phyloP scores from a whole-genome alignment of 2,113 vertebrate genomes.

The Felis chaus region DNA sequence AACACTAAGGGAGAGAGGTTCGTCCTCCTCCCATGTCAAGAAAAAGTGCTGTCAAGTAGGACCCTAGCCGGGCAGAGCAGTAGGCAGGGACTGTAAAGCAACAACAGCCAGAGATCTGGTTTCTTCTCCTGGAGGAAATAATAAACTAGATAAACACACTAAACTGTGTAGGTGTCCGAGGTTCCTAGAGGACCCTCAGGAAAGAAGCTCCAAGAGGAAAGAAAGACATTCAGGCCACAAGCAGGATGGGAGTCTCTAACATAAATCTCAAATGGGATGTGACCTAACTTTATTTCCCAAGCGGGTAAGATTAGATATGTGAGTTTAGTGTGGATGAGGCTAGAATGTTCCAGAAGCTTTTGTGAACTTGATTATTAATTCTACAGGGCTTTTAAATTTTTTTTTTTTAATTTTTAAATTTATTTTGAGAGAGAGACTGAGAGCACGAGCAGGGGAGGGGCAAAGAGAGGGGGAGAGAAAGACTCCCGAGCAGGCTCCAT shows the following conservation, averaged over 20 bases:
- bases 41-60: neutral
- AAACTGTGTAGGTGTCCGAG: neutral
- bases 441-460: too few relatives aligned
- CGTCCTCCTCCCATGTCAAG: neutral
- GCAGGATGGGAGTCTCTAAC: neutral
- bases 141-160: neutral
- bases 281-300: neutral
- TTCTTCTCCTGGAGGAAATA: neutral
- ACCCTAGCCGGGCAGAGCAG: neutral
- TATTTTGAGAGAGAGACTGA: too few relatives aligned
- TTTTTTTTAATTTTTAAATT: too few relatives aligned
- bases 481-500: too few relatives aligned
- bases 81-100: neutral
- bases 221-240: neutral
- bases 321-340: neutral
- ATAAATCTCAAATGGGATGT: neutral
- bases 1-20: neutral
- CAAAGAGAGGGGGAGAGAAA: too few relatives aligned
- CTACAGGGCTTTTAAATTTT: neutral
- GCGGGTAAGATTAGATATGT: neutral
- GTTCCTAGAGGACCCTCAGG: neutral
- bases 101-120: neutral
- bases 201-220: neutral
- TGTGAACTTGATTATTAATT: neutral
- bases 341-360: neutral